A percentile compares a stretch with the other conserved stretches of the same genome.
These are phyloP conservation scores for Urosaurus nigricauda DNA, from an alignment of 2,797 vertebrate species.

Conservation along the genomic window DNA sequence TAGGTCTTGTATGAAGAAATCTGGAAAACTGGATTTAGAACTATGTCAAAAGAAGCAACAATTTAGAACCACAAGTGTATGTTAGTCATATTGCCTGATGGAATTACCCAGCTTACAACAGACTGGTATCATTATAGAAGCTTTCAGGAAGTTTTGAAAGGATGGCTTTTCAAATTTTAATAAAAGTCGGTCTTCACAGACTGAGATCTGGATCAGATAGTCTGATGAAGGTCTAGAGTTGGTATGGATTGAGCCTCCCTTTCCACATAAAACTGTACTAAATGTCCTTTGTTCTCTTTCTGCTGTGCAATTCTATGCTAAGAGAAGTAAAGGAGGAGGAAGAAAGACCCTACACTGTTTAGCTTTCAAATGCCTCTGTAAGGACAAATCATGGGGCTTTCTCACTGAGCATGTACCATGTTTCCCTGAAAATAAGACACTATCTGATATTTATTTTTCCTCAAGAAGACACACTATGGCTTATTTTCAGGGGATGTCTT, in stretches of 20 bases:
- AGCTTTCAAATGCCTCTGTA: neutral
- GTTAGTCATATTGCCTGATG: slow-evolving; percentile 5
- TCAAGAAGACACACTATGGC: no score
- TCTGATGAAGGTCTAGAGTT: neutral
- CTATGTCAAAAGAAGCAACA: slow-evolving; percentile 9
- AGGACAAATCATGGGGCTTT: neutral
- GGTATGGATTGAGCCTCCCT: neutral
- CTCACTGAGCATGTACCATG: no score
- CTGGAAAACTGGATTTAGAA: neutral
- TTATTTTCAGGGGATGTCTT: no score
- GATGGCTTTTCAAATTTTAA: neutral
- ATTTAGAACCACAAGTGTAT: slow-evolving; percentile 38
- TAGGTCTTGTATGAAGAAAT: neutral
- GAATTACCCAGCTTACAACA: neutral
- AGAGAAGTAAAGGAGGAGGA: no score
- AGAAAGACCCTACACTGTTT: neutral
- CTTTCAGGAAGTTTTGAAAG: neutral
- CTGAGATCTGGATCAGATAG: neutral
- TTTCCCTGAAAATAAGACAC: no score
- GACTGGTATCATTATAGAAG: neutral
- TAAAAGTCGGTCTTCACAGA: neutral
- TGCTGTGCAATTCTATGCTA: neutral
- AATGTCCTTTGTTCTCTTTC: neutral
- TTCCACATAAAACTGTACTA: neutral
- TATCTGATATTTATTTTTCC: no score